These are phyloP conservation scores for Drepanosiphum platanoidis DNA, from an alignment of 2,888 invertebrate species.

Conservation along the genomic window DNA sequence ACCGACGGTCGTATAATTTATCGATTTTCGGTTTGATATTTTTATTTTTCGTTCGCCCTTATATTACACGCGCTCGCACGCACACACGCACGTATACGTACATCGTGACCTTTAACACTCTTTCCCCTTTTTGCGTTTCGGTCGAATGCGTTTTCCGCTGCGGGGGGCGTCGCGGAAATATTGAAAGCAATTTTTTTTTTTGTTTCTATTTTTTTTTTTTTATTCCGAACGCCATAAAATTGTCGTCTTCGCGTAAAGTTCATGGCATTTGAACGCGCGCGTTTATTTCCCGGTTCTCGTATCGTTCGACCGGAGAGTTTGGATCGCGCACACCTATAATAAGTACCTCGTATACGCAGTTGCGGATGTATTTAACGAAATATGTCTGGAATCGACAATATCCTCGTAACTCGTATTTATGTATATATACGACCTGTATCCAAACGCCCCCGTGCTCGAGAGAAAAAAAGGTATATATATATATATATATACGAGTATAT, in stretches of 20 bases:
- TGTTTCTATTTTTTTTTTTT: background rate
- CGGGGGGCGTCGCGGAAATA: constrained; percentile 33
- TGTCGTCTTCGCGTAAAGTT: constrained; percentile 32
- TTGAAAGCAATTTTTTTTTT: constrained; percentile 29
- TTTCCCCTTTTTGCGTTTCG: constrained; percentile 1
- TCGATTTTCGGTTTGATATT: constrained; percentile 47
- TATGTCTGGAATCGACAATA: background rate
- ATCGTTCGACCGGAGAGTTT: background rate
- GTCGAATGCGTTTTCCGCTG: constrained; percentile 22
- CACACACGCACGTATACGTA: too few species aligned
- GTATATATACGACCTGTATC: too few species aligned
- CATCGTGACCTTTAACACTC: constrained; percentile 39
- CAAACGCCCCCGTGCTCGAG: too few species aligned
- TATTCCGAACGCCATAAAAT: background rate
- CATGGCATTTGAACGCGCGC: constrained; percentile 42
- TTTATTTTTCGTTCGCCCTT: background rate
- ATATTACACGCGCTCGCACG: background rate
- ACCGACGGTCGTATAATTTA: constrained; percentile 31
- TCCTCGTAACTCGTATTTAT: background rate
- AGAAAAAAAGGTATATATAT: too few species aligned
- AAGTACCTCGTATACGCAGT: too few species aligned
- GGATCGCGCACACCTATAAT: background rate
- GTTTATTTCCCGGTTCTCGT: constrained; percentile 13
- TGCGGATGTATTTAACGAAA: background rate
- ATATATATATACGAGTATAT: too few species aligned